Evolutionary conservation across 2,113 vertebrate species (phyloP), one percentile per base, ranked within the genome.

Genomic region (Phalacrocorax aristotelis): DNA sequence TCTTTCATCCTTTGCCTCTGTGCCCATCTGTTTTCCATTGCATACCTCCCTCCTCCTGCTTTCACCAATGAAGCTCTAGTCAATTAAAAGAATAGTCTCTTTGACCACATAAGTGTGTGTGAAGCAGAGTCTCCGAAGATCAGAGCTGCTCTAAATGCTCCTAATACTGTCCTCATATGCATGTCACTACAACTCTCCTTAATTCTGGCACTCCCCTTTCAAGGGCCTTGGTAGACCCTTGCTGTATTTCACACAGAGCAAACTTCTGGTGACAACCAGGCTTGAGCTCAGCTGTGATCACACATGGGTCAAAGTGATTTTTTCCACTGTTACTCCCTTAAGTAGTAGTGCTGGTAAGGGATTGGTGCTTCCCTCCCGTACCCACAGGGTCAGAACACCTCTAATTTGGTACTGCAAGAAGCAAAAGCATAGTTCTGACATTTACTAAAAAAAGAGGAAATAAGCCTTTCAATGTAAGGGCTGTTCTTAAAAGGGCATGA

Each of bases 81-180:
- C 22, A 26, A 51, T 5, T 18, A 48, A 76, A 51, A 58, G 26
- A 60, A 19, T 9, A 25, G 8, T 20, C 57, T 32, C 15, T 83
- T 46, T 38, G 13, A 49, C 34, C 29, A 40, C 22, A 10, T 25
- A 61, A 30, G 21, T 17, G 11, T 11, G 16, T 0, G 36, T n/a
- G 8, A 80, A 49, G 9, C 10, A 85, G 26, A 32, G 30, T 5
- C 17, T 10, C n/a, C 7, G n/a, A 61, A n/a, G 11, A 8, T 20
- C 55, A 6, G 66, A 77, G 25, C 17, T 84, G 22, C 34, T 74
- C 21, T 22, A 46, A 58, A 32, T 26, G 26, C 27, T 30, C 30
- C 26, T 30, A 74, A 17, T 3, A 23, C 7, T 9, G 26, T 27
- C 2, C 5, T 8, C 8, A 13, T 0, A 1, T 29, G 7, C 4